Evolutionary conservation across 92 coral and sea anemone species (phyloP), one percentile per base, ranked within the genome.

Genomic region (Isaurus tuberculatus): DNA sequence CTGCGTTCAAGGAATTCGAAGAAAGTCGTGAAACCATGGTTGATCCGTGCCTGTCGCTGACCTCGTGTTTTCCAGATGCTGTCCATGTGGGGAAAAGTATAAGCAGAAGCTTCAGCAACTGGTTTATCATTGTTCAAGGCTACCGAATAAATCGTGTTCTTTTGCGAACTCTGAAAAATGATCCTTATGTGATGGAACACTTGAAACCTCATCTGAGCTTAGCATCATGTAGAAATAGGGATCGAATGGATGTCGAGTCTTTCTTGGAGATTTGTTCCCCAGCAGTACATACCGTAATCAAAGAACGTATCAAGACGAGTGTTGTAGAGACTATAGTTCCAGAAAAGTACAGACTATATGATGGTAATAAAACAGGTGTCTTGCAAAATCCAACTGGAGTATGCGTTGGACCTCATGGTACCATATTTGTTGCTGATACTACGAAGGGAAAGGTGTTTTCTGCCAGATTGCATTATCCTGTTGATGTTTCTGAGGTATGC

Each of bases 161-260:
- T 30, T 48, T 81, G 58, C 40, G 85, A 37, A 81, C 85, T 65
- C 63, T 66, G 27, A 65, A 32, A 48, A 58, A 43, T 33, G 85
- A 81, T 68, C 75, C 75, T 26, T 40, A 19, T 37, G 44, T 78
- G 68, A 55, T 28, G 61, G 83, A 78, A 58, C 68, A 53, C 46
- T 58, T 78, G 42, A 30, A 29, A 28, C 68, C 75, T 81, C 86
- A 82, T 67, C 68, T 82, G 53, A 67, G 48, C 22, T 36, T 70
- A 46, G 86, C 86, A 67, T 33, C 79, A 44, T 82, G 86, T 65
- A 46, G 86, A 30, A 82, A 82, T 65, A 69, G 79, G 43, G 86
- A 82, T 70, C 65, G 86, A 49, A 82, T 82, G 86, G 86, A 70
- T 82, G 86, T 82, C 23, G 75, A 81, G 49, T 81, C 86, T 26